phyloP scores from a whole-genome alignment of 2,113 vertebrate genomes.

The Pluvianellus socialis region DNA sequence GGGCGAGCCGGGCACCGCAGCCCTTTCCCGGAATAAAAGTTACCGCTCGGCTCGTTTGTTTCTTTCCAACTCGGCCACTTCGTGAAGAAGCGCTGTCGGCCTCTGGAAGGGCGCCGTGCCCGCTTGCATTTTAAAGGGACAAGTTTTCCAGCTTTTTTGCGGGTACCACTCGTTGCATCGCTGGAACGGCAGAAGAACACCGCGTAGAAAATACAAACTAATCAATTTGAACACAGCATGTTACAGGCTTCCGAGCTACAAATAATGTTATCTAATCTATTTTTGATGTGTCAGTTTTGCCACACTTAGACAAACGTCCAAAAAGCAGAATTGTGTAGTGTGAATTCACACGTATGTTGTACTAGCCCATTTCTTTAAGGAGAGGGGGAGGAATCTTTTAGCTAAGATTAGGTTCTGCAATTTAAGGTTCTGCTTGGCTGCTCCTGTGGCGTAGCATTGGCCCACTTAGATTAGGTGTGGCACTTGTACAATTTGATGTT shows the following conservation, averaged over 20 bases:
- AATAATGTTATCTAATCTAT: rapidly evolving
- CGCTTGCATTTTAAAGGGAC: background rate
- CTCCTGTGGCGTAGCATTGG: background rate
- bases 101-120: background rate
- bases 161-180: background rate
- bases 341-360: rapidly evolving
- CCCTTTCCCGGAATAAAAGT: background rate
- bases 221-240: too few species aligned
- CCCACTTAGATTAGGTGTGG: background rate
- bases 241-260: background rate
- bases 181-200: background rate
- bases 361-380: background rate
- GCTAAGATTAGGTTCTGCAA: background rate
- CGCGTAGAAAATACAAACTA: background rate
- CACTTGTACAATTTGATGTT: background rate
- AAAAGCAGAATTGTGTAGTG: background rate
- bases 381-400: background rate
- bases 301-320: rapidly evolving
- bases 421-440: background rate
- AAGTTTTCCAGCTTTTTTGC: background rate
- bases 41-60: background rate
- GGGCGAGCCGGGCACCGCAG: background rate
- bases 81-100: background rate
- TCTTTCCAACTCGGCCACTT: background rate
- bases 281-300: background rate